Evolutionary conservation across 2,113 vertebrate species (phyloP), one percentile per base, ranked within the genome.

Genomic region (Desmodus rotundus): DNA sequence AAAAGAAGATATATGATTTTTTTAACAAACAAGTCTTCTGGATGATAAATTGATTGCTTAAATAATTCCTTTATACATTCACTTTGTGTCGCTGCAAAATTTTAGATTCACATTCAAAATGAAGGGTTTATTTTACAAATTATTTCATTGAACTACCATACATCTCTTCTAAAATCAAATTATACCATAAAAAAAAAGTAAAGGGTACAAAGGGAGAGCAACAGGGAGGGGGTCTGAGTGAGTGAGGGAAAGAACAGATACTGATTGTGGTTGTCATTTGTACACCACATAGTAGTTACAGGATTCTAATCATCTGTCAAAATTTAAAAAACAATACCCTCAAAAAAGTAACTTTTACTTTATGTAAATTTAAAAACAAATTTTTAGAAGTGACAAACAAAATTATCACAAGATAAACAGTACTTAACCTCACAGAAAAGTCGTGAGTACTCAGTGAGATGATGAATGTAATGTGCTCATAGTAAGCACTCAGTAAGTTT

Each of bases 31-130:
- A 91, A 67, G 45, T 83, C 67, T 96, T 90, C 47, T 73, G 43
- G 61, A 54, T 72, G 4, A 56, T 70, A 95, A 93, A 81, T 38
- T 87, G 19, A 70, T 88, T 45, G 93, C 93, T 93, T 85, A 92
- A 72, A 67, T 52, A 50, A 70, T 47, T 74, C 28, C 6, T 93
- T 95, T 84, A 26, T 52, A 87, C 86, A 87, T 56, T 94, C 16
- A 92, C 52, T 81, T 86, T 73, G 22, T 50, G 33, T 86, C 76
- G 67, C 9, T 56, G 58, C 50, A 86, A 65, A 90, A 86, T 83
- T 88, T 82, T 67, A 77, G 28, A 86, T 28, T 84, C 31, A 68
- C 17, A 19, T 84, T 78, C 26, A 76, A 85, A 95, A 72, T n/a
- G 63, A 73, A 70, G 87, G 20, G 20, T 50, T 92, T n/a, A n/a